phyloP scores from a whole-genome alignment of 2,113 vertebrate genomes.

The Brachionichthys hirsutus region DNA sequence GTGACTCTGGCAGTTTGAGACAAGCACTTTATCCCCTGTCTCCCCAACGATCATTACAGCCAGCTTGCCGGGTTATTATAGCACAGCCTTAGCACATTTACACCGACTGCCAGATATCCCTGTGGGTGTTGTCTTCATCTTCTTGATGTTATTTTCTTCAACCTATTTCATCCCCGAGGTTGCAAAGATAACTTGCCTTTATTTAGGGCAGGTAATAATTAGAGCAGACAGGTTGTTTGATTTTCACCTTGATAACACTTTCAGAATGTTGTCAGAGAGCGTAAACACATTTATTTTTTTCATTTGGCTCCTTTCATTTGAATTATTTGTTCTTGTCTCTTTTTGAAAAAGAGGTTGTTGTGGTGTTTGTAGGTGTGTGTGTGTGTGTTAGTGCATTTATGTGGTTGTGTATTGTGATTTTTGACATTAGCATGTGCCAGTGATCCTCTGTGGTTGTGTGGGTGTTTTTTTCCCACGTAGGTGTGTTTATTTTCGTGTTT shows the following conservation, averaged over 20 bases:
- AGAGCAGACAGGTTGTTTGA: slow-evolving; percentile 74
- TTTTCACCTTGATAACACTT: slow-evolving; percentile 74
- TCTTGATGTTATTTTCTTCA: slow-evolving; percentile 70
- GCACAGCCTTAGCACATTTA: slow-evolving; percentile 70
- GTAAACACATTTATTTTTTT: slow-evolving; percentile 66
- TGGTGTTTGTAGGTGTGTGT: slow-evolving; percentile 46
- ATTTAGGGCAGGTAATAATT: slow-evolving; percentile 75
- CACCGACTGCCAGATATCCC: slow-evolving; percentile 66
- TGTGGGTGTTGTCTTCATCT: slow-evolving; percentile 62
- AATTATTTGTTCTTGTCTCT: slow-evolving; percentile 71
- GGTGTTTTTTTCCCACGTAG: slow-evolving; percentile 23
- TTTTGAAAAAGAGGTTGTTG: slow-evolving; percentile 70
- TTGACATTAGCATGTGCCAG: slow-evolving; percentile 16
- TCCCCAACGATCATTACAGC: slow-evolving; percentile 74
- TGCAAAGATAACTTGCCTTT: slow-evolving; percentile 71
- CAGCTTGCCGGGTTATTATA: slow-evolving; percentile 74
- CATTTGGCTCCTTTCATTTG: slow-evolving; percentile 72
- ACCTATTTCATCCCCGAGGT: slow-evolving; percentile 60
- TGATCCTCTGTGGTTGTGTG: slow-evolving; percentile 34
- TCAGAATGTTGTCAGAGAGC: slow-evolving; percentile 74
- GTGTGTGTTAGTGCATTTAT: slow-evolving; percentile 27
- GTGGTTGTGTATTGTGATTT: slow-evolving; percentile 35
- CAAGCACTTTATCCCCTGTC: slow-evolving; percentile 74
- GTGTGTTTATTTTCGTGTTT: slow-evolving; percentile 46
- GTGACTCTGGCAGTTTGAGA: slow-evolving; percentile 60